phyloP scores from a whole-genome alignment of 1,140 invertebrate genomes.

The Drosophila virilis region DNA sequence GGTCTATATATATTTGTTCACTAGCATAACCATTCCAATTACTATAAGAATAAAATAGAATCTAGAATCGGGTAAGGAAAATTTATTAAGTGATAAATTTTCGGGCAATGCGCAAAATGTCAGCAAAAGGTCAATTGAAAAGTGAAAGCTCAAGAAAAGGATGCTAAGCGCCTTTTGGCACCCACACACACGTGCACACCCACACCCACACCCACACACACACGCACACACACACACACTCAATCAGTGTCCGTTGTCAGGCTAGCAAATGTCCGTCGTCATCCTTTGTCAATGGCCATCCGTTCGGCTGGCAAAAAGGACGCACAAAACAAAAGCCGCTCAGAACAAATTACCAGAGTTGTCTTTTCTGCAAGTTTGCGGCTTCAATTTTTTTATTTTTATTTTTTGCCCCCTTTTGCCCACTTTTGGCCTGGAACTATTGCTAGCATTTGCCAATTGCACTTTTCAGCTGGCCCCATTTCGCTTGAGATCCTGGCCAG shows the following conservation, averaged over 20 bases:
- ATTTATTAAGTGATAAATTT: conserved; percentile 83
- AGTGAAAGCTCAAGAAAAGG: conserved; percentile 74
- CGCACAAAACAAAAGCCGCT: conserved; percentile 80
- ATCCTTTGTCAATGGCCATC: conserved; percentile 41
- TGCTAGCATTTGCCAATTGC: conserved; percentile 69
- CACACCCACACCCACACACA: conserved; percentile 19
- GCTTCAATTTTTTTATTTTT: conserved; percentile 19
- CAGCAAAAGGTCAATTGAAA: conserved; percentile 78
- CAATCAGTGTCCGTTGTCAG: conserved; percentile 69
- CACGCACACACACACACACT: conserved; percentile 27
- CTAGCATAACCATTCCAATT: conserved; percentile 57
- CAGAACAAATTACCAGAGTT: conserved; percentile 80
- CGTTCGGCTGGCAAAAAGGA: conserved; percentile 46
- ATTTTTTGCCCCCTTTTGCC: conserved; percentile 28
- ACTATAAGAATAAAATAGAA: conserved; percentile 43
- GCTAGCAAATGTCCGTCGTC: conserved; percentile 51
- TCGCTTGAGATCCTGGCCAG: conserved; percentile 45
- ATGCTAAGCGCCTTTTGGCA: conserved; percentile 63
- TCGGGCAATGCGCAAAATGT: conserved; percentile 70
- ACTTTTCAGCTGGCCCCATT: conserved; percentile 77
- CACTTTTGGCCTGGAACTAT: conserved; percentile 36
- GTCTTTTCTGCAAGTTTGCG: conserved; percentile 70
- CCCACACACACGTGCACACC: conserved; percentile 34
- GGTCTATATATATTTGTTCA: conserved; percentile 29
- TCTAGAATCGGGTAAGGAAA: conserved; percentile 26